These are phyloP conservation scores for Pygoscelis antarcticus DNA, from an alignment of 2,113 vertebrate genomes.

Conservation along the genomic window DNA sequence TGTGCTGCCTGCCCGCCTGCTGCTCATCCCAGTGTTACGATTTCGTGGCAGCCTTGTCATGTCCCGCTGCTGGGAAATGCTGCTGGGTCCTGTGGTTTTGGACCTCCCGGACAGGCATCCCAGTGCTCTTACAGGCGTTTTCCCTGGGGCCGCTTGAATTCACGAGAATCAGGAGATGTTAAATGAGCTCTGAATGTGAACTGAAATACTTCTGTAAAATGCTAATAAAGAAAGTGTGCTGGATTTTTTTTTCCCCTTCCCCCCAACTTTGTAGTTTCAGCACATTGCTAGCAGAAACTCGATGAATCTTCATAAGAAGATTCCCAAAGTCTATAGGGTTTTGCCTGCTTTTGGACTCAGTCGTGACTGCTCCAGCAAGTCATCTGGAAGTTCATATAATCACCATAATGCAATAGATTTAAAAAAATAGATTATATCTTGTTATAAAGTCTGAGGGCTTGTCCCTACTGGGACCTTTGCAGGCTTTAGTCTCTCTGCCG, in stretches of 20 bases:
- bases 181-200: background rate
- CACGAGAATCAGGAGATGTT: background rate
- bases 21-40: background rate
- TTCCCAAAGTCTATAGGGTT: background rate
- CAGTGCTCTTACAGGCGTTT: background rate
- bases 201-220: background rate
- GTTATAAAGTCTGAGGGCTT: background rate
- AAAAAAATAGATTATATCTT: background rate
- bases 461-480: rapidly evolving
- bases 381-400: background rate
- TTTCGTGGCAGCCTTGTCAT: background rate
- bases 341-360: background rate
- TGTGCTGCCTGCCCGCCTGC: rapidly evolving
- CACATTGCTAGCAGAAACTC: background rate
- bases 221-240: background rate
- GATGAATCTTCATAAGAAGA: background rate
- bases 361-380: background rate
- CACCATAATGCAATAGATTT: background rate
- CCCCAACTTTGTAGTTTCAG: background rate
- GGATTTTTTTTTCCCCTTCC: background rate
- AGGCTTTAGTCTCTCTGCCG: background rate
- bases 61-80: background rate
- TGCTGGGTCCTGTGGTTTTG: background rate
- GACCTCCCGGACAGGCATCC: background rate
- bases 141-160: background rate